phyloP scores from a whole-genome alignment of 2,797 vertebrate species.

The Liparis tanakae region DNA sequence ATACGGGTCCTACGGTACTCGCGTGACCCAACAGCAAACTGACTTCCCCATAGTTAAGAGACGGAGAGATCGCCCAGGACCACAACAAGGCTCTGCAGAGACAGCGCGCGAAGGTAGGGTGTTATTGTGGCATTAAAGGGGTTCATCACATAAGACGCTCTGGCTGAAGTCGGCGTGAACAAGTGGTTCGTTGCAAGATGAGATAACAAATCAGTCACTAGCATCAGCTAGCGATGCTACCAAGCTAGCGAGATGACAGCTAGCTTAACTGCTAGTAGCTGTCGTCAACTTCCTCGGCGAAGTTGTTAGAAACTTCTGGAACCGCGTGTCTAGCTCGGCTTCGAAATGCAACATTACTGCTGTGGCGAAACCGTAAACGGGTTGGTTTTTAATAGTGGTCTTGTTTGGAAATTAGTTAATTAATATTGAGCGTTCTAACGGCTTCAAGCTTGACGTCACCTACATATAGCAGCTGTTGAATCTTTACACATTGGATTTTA shows the following conservation, averaged over 20 bases:
- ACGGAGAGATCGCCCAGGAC: constrained; percentile 23
- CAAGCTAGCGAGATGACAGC: constrained; percentile 28
- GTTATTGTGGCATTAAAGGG: neutral
- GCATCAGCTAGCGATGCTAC: constrained; percentile 21
- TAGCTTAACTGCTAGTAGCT: constrained; percentile 45
- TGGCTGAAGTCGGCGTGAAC: neutral
- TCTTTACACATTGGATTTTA: neutral
- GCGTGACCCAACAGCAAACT: neutral
- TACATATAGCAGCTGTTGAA: no score
- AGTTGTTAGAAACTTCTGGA: constrained; percentile 74
- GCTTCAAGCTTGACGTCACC: no score
- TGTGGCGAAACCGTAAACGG: neutral
- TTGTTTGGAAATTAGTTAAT: neutral
- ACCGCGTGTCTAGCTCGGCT: constrained; percentile 18
- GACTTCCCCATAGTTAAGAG: constrained; percentile 36
- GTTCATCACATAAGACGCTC: neutral
- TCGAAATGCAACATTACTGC: neutral
- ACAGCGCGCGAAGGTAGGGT: constrained; percentile 39
- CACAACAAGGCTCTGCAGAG: constrained; percentile 54
- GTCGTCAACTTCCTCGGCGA: constrained; percentile 20
- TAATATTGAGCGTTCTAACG: no score
- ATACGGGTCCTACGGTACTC: fast-evolving
- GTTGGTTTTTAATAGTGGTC: neutral
- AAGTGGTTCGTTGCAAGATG: neutral
- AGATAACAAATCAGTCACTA: neutral